phyloP scores from a whole-genome alignment of 2,113 vertebrate species.

The Oryctolagus cuniculus region DNA sequence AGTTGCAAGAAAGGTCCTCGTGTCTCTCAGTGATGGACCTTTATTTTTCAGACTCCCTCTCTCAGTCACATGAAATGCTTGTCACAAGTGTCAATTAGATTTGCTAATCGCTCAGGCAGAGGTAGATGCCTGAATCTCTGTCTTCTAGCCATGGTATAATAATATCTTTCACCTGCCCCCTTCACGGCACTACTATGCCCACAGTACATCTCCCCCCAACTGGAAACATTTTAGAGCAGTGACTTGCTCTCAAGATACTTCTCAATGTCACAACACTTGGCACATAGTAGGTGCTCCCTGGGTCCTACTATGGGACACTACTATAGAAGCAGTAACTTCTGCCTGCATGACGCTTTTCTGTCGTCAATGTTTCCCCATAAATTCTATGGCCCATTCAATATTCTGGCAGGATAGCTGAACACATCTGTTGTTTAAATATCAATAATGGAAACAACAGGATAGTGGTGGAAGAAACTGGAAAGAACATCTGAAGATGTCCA shows the following conservation, averaged over 20 bases:
- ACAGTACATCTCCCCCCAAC: not conserved
- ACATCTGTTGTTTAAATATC: slow-evolving; percentile 67
- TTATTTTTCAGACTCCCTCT: not conserved
- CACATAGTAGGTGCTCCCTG: not conserved
- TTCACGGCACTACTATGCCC: not conserved
- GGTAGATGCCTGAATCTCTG: not conserved
- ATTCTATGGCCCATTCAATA: slow-evolving; percentile 16
- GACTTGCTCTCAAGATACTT: not conserved
- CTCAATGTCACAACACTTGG: not conserved
- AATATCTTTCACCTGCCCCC: too few species aligned
- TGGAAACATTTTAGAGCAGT: not conserved
- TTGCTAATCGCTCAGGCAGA: not conserved
- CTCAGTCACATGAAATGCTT: not conserved
- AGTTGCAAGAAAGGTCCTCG: not conserved
- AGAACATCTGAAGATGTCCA: slow-evolving; percentile 23
- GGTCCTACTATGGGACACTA: too few species aligned
- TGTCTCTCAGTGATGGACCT: not conserved
- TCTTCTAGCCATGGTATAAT: not conserved
- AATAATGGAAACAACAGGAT: not conserved
- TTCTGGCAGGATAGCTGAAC: slow-evolving; percentile 35
- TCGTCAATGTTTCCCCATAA: not conserved
- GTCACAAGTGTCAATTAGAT: not conserved
- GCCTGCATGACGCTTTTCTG: not conserved
- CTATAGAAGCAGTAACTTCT: too few species aligned
- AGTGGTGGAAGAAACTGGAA: slow-evolving; percentile 17